These are phyloP conservation scores for Budorcas taxicolor DNA, from an alignment of 2,113 vertebrate species.

Conservation along the genomic window DNA sequence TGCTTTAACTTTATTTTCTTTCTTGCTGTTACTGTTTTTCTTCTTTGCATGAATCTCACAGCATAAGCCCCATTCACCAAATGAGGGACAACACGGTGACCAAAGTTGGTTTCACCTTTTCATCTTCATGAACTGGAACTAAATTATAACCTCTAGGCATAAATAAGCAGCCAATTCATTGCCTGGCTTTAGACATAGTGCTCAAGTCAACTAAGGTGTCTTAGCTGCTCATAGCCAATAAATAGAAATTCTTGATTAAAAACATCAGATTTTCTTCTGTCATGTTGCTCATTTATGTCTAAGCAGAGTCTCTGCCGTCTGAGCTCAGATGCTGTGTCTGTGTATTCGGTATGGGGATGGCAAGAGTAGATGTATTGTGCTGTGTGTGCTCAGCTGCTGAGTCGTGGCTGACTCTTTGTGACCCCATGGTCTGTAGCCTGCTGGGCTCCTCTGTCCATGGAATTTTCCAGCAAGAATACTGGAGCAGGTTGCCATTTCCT, in stretches of 20 bases:
- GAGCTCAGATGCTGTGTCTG: slow-evolving; percentile 52
- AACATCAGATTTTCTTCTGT: slow-evolving; percentile 24
- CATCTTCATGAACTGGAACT: neutral
- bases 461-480: neutral
- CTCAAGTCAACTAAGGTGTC: neutral
- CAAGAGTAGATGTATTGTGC: neutral
- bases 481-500: neutral
- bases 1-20: neutral
- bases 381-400: neutral
- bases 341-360: slow-evolving; percentile 40
- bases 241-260: neutral
- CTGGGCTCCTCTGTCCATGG: neutral
- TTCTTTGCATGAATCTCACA: neutral
- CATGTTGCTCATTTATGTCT: slow-evolving; percentile 39
- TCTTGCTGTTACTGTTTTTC: neutral
- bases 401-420: neutral
- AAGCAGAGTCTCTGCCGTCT: slow-evolving; percentile 45
- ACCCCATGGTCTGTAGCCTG: neutral
- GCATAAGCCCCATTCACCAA: neutral
- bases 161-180: neutral
- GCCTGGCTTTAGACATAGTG: neutral
- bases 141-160: neutral
- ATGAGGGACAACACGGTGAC: neutral
- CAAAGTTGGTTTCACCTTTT: neutral
- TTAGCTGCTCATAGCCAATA: neutral